Evolutionary conservation across 1,140 invertebrate species (phyloP).

Genomic region (Pseudomyrmex sp.): DNA sequence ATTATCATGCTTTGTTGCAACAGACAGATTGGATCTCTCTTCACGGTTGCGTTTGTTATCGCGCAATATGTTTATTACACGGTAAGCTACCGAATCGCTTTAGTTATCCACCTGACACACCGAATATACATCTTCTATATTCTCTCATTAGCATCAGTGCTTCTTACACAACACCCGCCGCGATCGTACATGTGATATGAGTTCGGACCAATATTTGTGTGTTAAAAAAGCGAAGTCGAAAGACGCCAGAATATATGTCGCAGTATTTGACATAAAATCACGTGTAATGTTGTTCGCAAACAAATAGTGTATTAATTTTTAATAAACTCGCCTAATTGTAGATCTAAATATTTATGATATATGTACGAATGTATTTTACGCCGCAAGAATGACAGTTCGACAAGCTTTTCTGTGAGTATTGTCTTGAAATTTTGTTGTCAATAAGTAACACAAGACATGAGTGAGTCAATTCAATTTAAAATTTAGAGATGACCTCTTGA

Average conservation of each 20-base stretch:
- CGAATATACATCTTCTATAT: constrained; percentile 57
- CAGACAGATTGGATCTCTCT: constrained; percentile 53
- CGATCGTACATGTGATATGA: constrained; percentile 1
- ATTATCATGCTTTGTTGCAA: constrained; percentile 58
- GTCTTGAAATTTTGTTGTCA: background rate
- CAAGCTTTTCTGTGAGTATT: constrained; percentile 38
- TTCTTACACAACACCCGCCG: constrained; percentile 10
- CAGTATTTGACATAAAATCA: background rate
- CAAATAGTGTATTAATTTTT: background rate
- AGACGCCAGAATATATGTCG: background rate
- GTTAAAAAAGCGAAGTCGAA: constrained; percentile 12
- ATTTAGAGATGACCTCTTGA: too few relatives aligned
- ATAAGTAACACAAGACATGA: too few relatives aligned
- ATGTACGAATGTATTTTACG: background rate
- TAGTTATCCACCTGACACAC: constrained; percentile 61
- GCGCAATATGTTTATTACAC: constrained; percentile 67
- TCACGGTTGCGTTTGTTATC: constrained; percentile 60
- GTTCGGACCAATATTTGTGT: background rate
- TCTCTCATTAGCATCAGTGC: constrained; percentile 59
- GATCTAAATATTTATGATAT: too few relatives aligned
- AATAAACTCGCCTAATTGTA: too few relatives aligned
- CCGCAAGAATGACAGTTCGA: background rate
- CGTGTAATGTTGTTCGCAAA: background rate
- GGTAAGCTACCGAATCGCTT: constrained; percentile 59
- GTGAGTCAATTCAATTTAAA: too few relatives aligned